These are phyloP conservation scores for Agrypnia vestita DNA, from an alignment of 1,140 invertebrate genomes.

Conservation along the genomic window DNA sequence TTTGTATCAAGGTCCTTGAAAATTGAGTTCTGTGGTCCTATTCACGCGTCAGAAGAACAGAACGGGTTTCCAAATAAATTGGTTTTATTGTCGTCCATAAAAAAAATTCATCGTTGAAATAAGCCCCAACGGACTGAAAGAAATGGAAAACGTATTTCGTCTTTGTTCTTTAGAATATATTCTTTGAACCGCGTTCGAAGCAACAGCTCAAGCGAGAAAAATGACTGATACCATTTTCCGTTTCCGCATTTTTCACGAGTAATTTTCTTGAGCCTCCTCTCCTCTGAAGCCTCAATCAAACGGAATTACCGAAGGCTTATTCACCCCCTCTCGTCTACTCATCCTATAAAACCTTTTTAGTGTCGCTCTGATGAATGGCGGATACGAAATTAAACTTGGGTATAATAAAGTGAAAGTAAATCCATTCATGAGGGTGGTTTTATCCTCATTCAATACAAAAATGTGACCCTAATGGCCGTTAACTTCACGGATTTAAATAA, in stretches of 20 bases:
- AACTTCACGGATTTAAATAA: too few species aligned
- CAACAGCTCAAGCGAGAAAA: not conserved
- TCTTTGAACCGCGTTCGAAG: conserved; percentile 19
- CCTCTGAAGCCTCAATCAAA: conserved; percentile 53
- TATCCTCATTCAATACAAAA: not conserved
- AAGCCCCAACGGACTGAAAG: not conserved
- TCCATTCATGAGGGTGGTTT: not conserved
- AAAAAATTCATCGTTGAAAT: not conserved
- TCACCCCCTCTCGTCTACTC: conserved; percentile 36
- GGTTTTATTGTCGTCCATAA: not conserved
- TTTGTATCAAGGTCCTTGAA: too few species aligned
- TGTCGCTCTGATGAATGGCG: conserved; percentile 54
- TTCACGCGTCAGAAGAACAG: too few species aligned
- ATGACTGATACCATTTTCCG: conserved; percentile 14
- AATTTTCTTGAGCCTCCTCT: conserved; percentile 49
- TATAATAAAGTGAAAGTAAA: conserved; percentile 28
- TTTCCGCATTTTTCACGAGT: conserved; percentile 40
- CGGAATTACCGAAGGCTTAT: conserved; percentile 52
- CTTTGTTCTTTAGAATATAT: conserved; percentile 11
- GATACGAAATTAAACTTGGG: conserved; percentile 30
- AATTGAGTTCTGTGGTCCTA: too few species aligned
- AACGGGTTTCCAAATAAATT: not conserved
- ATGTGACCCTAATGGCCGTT: too few species aligned
- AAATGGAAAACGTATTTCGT: conserved; percentile 7
- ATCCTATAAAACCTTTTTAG: conserved; percentile 39